phyloP scores from a whole-genome alignment of 2,797 vertebrate species.

The Peromyscus attwateri region DNA sequence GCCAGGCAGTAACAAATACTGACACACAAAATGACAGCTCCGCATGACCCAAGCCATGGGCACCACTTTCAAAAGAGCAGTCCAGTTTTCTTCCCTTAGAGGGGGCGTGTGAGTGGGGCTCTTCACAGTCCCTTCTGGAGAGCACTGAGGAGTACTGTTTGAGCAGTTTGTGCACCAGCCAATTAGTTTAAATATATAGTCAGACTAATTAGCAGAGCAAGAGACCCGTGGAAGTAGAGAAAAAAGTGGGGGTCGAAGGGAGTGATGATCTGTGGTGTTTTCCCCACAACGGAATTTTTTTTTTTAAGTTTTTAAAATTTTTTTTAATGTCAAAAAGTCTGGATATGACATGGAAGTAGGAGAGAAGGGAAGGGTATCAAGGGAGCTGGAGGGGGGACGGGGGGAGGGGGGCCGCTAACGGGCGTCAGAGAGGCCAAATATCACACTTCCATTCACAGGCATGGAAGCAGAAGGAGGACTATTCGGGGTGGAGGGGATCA shows the following conservation, averaged over 20 bases:
- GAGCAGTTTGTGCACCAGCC: not conserved
- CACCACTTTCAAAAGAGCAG: not conserved
- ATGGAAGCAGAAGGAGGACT: not conserved
- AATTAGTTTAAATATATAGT: not conserved
- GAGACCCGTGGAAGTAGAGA: not conserved
- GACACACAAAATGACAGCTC: constrained; percentile 65
- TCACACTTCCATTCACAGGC: not conserved
- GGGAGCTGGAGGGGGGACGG: not conserved
- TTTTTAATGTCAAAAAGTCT: not conserved
- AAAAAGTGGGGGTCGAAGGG: not conserved
- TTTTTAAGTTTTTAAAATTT: not conserved
- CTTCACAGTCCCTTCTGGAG: not conserved
- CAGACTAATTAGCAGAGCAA: not conserved
- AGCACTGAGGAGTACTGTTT: not conserved
- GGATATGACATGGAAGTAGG: not conserved
- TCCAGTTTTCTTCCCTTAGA: not conserved
- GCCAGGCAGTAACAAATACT: constrained; percentile 59
- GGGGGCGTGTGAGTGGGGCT: not conserved
- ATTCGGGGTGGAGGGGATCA: not conserved
- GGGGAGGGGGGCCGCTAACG: too few species aligned
- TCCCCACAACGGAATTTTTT: not conserved
- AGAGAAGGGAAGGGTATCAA: not conserved
- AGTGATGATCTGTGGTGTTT: not conserved
- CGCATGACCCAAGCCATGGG: not conserved
- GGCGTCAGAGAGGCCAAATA: not conserved